Evolutionary conservation across 2,113 vertebrate genomes (phyloP), one percentile per base, ranked within the genome.

Genomic region (Gopherus flavomarginatus): DNA sequence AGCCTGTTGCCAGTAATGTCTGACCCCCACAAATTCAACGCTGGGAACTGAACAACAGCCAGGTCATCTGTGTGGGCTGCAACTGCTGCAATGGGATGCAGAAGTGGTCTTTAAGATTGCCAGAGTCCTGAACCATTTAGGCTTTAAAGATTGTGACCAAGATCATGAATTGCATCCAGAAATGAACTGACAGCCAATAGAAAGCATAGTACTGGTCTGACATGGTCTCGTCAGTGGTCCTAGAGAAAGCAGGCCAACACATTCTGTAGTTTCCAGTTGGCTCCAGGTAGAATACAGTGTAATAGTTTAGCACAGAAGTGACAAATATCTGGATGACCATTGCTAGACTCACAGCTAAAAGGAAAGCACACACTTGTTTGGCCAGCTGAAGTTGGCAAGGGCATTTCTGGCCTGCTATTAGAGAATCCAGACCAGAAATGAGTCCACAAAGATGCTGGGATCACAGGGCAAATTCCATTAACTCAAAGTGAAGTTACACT

Each of bases 221-320:
- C 21, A 50, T 50, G 7, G 12, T 86, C 90, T 82, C 59, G 80
- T 86, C 38, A 88, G 35, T 27, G 65, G 19, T 59, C 35, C 81
- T 92, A 90, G 54, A 72, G 47, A 90, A 90, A 47, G 83, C 62
- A 89, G 44, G 9, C 47, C 53, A 79, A 11, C 13, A 83, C 89
- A 16, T 89, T 79, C 77, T 79, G 53, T 69, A 75, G 44, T 57
- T 85, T 89, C 79, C 38, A 54, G 8, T 19, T 87, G 38, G 35
- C 19, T 95, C 54, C 59, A 82, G 69, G 27, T 54, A 94, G 81
- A 89, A 54, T 17, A 81, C 5, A 75, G 17, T 91, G 47, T 81
- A 12, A 79, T 1, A 1, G 44, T 75, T 92, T 79, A 87, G 54
- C 11, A 89, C 77, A 59, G 52, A 11, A 42, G 17, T 24, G 79